These are phyloP conservation scores for Apeira syringaria DNA, from an alignment of 2,888 invertebrate species.

Conservation along the genomic window DNA sequence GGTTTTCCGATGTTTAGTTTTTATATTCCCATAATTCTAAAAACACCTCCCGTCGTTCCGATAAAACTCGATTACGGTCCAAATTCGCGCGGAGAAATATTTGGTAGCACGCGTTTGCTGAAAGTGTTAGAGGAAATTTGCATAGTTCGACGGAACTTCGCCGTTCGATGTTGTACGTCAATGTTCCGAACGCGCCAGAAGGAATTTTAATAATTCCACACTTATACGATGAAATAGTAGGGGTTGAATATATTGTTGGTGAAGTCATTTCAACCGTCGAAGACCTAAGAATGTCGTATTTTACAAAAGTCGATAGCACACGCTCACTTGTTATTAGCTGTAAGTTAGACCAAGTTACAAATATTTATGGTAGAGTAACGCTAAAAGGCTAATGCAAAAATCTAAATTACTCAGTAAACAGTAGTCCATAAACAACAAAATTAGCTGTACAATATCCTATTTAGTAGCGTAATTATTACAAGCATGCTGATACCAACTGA, in stretches of 20 bases:
- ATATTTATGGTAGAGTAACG: too few species aligned
- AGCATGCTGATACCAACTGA: too few species aligned
- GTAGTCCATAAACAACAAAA: too few species aligned
- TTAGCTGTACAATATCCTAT: too few species aligned
- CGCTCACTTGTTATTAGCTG: background rate
- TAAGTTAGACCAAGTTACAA: too few species aligned
- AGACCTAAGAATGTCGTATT: background rate
- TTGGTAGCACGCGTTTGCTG: constrained; percentile 57
- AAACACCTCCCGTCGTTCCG: background rate
- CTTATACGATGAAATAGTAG: constrained; percentile 9
- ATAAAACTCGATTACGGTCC: constrained; percentile 15
- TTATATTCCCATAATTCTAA: background rate
- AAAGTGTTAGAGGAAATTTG: constrained; percentile 70
- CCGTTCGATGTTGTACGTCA: constrained; percentile 52
- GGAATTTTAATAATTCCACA: constrained; percentile 24
- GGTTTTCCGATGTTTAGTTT: background rate
- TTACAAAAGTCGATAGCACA: background rate
- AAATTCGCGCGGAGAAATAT: constrained; percentile 38
- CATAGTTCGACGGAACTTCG: constrained; percentile 65
- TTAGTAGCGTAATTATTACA: too few species aligned
- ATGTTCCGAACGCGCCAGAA: constrained; percentile 27
- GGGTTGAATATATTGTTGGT: background rate
- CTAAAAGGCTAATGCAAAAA: too few species aligned
- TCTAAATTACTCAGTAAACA: too few species aligned
- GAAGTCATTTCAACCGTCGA: background rate